These are phyloP conservation scores for Platichthys flesus DNA, from an alignment of 2,113 vertebrate species.

Conservation along the genomic window DNA sequence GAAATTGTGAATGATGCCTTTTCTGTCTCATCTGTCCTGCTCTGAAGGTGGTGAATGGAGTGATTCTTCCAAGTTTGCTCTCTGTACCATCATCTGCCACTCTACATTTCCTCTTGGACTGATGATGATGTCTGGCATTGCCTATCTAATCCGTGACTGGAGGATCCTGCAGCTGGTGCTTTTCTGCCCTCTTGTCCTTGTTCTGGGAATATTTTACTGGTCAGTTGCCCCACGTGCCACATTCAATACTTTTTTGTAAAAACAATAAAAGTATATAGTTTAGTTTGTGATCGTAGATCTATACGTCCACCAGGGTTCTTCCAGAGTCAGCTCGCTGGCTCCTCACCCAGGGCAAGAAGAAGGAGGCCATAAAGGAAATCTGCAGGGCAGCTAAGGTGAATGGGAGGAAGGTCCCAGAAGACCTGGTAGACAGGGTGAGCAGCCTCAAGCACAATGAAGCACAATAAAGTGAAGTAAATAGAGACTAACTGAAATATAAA, in stretches of 20 bases:
- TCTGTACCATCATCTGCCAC: slow-evolving; percentile 80
- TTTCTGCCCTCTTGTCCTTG: slow-evolving; percentile 71
- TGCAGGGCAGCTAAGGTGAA: no score
- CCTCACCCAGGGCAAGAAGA: no score
- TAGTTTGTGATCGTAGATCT: neutral
- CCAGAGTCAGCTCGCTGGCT: slow-evolving; percentile 87
- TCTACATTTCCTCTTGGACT: slow-evolving; percentile 79
- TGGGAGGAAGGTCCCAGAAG: no score
- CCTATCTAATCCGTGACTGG: slow-evolving; percentile 87
- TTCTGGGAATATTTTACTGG: slow-evolving; percentile 80
- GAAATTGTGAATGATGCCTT: no score
- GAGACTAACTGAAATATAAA: no score
- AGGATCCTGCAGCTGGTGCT: slow-evolving; percentile 85
- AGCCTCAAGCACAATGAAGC: neutral
- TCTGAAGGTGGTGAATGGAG: slow-evolving; percentile 89
- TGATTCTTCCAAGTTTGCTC: slow-evolving; percentile 81
- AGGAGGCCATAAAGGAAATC: no score
- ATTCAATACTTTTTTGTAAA: neutral
- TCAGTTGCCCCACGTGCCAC: slow-evolving; percentile 63
- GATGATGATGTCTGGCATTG: slow-evolving; percentile 85
- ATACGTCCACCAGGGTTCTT: slow-evolving; percentile 78
- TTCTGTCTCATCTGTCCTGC: neutral
- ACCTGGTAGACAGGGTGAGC: slow-evolving; percentile 71
- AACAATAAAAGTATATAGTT: neutral
- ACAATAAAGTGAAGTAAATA: neutral